Conservation (phyloP, 2,113 vertebrate genomes). For the Phrynosoma blainvillii region DNA sequence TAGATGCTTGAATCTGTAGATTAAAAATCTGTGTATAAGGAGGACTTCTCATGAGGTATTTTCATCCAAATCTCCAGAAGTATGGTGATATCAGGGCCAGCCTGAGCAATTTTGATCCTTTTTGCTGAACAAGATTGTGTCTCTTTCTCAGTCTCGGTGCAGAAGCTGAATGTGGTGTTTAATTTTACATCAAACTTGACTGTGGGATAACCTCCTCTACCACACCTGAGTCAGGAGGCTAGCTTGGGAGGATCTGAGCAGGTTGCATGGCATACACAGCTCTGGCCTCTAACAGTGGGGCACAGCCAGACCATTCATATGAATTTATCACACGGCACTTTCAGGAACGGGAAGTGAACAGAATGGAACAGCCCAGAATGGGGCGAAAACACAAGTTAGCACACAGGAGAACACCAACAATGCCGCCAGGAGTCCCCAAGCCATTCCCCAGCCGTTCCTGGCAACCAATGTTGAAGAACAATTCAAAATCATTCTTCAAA, state of each 20-base stretch:
- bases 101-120: background rate
- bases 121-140: background rate
- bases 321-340: too few species aligned
- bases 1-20: too few species aligned
- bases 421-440: too few species aligned
- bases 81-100: background rate
- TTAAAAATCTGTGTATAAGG: too few species aligned
- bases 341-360: too few species aligned
- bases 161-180: background rate
- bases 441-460: too few species aligned
- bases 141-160: background rate
- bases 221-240: background rate
- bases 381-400: too few species aligned
- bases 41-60: background rate
- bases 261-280: background rate
- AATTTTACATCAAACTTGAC: background rate
- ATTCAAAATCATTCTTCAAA: too few species aligned
- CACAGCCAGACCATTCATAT: background rate
- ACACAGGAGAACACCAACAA: too few species aligned
- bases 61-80: background rate
- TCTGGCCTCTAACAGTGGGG: background rate
- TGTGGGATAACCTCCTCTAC: background rate
- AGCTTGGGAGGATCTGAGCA: background rate
- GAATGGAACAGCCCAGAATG: too few species aligned
- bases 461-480: too few species aligned